Percentiles rank a stretch among this genome's conserved stretches.
Conservation (phyloP, 2,113 vertebrate genomes). For the Nothocercus julius region DNA sequence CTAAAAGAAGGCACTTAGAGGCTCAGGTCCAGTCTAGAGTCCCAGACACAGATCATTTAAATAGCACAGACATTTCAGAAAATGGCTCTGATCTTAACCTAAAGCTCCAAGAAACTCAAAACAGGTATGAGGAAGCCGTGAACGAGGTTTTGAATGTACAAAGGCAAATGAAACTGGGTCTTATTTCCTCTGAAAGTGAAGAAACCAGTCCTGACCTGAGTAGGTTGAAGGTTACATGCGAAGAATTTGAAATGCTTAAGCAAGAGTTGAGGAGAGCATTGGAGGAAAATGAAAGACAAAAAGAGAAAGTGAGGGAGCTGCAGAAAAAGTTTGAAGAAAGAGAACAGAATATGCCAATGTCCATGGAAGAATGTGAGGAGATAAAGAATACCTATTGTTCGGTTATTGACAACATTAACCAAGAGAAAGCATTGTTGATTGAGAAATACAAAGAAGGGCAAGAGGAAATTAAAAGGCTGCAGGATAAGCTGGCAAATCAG, state of each 20-base stretch:
- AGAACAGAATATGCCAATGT: conserved; percentile 59
- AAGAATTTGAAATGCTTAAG: conserved; percentile 82
- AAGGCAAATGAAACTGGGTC: conserved; percentile 70
- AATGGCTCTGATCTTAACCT: conserved; percentile 84
- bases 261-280: conserved; percentile 76
- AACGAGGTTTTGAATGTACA: conserved; percentile 82
- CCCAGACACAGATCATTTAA: conserved; percentile 28
- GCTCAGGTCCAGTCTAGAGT: conserved; percentile 74
- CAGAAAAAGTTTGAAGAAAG: conserved; percentile 80
- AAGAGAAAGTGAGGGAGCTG: conserved; percentile 79
- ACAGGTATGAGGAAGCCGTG: conserved; percentile 81
- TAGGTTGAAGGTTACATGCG: conserved; percentile 52
- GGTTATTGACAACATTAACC: conserved; percentile 82
- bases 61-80: conserved; percentile 80
- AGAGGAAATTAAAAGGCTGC: conserved; percentile 88
- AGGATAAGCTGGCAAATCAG: conserved; percentile 86
- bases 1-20: conserved; percentile 80
- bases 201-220: conserved; percentile 64
- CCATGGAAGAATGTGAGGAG: conserved; percentile 80
- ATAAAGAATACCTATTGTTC: conserved; percentile 79
- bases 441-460: conserved; percentile 89
- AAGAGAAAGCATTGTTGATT: conserved; percentile 83
- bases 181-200: conserved; percentile 59
- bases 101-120: conserved; percentile 84
- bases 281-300: conserved; percentile 79